Base-by-base conservation (phyloP, 2,113 vertebrate species). In the Scolopax mira region DNA sequence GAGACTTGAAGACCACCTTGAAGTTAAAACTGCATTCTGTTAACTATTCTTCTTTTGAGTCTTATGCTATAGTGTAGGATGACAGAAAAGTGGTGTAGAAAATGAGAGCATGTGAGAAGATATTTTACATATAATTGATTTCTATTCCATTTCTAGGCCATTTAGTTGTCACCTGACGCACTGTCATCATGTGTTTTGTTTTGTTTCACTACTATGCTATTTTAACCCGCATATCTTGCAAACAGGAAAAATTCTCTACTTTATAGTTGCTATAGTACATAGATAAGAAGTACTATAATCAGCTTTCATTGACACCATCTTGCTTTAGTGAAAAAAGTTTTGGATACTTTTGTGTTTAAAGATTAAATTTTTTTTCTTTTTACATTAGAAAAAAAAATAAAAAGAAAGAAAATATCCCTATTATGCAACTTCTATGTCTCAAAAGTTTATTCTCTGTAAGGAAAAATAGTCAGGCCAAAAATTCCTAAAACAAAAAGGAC, bases 161-260 rank as follows among this genome's bases (percentile, higher is more conserved):
- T 64, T 84, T 95, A 57, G 8, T 78, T 97, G 54, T 77, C 77
- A 71, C 27, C 44, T 91, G 67, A 23, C 33, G 69, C 30, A 42
- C 60, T 83, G 54, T 86, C 35, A 58, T 54, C 31, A 13, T 48
- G 23, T 85, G 23, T 25, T 79, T 93, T 85, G 23, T 25, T 79
- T 93, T 85, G 12, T 72, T 92, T 94, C 74, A 70, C n/a, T 88
- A 33, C 22, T 19, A 17, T 35, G 46, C 66, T 93, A 78, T 96
- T 96, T 97, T 94, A 81, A 92, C 30, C 21, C 73, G 51, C 55
- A 14, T 67, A 62, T 70, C 89, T 79, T 81, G 18, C 44, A 93
- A 80, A 65, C 9, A 92, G 71, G n/a, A 77, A 71, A 81, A 95
- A 79, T 88, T 71, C 25, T 79, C 61, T 97, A 27, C 33, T 95